Conservation (phyloP, 2,888 invertebrate species). For the Dryobota labecula region DNA sequence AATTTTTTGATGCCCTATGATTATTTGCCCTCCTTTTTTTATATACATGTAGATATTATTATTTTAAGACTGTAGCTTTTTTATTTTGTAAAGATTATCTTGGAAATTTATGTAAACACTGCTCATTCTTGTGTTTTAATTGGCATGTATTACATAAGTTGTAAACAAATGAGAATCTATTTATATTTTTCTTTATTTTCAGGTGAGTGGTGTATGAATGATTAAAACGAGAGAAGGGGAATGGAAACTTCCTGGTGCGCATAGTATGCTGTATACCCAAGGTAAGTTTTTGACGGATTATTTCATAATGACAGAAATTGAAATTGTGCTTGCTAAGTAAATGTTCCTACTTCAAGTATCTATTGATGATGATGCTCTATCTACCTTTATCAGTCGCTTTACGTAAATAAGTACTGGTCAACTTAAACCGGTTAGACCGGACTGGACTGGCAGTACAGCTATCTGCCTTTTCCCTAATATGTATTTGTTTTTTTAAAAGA, state of each 20-base stretch:
- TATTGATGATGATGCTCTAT: not conserved
- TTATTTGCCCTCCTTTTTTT: no score
- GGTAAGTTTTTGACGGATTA: slow-evolving; percentile 71
- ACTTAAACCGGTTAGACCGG: no score
- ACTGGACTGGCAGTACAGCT: not conserved
- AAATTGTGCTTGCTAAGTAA: not conserved
- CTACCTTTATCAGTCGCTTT: not conserved
- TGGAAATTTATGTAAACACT: no score
- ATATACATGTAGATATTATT: no score
- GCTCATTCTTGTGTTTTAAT: no score
- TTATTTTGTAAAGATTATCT: no score
- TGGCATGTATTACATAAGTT: no score
- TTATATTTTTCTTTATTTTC: slow-evolving; percentile 52
- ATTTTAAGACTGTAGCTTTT: no score
- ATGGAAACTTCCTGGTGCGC: slow-evolving; percentile 57
- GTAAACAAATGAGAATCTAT: not conserved
- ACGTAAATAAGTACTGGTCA: not conserved
- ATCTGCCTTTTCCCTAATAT: not conserved
- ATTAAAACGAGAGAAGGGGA: slow-evolving; percentile 65
- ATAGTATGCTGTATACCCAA: slow-evolving; percentile 86
- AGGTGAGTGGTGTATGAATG: slow-evolving; percentile 75
- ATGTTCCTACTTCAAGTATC: not conserved
- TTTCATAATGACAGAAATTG: not conserved
- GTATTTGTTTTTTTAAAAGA: no score
- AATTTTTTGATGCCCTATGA: no score